Percentiles rank a stretch among this genome's conserved stretches.
phyloP scores from a whole-genome alignment of 2,113 vertebrate genomes.

The Poecile atricapillus region DNA sequence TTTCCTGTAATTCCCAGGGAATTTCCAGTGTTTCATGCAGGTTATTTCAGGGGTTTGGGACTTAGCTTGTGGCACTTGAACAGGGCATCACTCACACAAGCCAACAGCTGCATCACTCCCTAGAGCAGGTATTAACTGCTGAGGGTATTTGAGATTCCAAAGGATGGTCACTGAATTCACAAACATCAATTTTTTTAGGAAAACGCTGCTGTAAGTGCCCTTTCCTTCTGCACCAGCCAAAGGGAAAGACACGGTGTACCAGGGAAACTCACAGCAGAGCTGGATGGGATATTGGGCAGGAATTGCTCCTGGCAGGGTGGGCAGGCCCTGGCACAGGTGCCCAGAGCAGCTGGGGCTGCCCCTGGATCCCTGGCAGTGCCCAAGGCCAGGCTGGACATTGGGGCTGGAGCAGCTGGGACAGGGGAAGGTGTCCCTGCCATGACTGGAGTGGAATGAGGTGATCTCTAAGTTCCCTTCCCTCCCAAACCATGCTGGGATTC shows the following conservation, averaged over 20 bases:
- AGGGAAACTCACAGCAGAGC: not conserved
- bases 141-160: not conserved
- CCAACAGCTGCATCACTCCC: not conserved
- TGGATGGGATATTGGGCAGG: not conserved
- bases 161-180: not conserved
- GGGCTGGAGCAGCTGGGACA: not conserved
- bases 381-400: not conserved
- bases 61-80: not conserved
- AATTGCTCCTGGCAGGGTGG: accelerated
- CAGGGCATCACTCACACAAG: too few relatives aligned
- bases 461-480: accelerated
- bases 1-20: not conserved
- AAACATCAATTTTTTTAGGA: not conserved
- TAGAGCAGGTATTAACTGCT: not conserved
- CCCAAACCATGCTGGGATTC: not conserved
- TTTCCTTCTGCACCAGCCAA: not conserved
- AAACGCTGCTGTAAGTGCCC: accelerated
- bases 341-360: not conserved
- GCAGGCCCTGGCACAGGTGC: not conserved
- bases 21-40: not conserved
- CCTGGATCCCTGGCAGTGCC: not conserved
- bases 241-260: not conserved
- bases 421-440: not conserved
- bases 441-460: too few relatives aligned
- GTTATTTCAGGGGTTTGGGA: not conserved